Conservation (phyloP, 2,797 vertebrate genomes). For the Muscicapa striata region DNA sequence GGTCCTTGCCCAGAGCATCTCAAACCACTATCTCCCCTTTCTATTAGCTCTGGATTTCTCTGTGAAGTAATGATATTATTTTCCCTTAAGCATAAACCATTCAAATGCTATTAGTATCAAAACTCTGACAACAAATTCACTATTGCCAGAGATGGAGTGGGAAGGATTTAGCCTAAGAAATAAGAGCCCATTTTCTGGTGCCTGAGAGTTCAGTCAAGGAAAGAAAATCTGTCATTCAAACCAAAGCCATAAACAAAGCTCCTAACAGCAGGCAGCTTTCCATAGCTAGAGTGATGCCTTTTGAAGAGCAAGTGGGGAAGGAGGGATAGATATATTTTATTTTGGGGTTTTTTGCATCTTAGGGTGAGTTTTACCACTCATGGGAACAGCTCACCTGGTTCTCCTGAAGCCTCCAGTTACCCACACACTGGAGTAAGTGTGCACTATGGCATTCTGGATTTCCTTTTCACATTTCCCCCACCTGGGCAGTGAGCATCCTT, state of each 20-base stretch:
- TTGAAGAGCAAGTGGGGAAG: background rate
- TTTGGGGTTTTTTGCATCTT: accelerated
- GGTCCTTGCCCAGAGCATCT: background rate
- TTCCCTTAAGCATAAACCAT: constrained; percentile 21
- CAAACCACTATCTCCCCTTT: background rate
- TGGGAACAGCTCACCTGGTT: background rate
- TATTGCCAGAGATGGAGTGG: background rate
- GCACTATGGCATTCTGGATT: background rate
- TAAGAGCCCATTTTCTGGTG: background rate
- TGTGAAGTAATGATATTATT: background rate
- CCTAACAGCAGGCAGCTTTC: background rate
- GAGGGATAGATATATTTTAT: background rate
- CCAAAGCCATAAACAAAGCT: background rate
- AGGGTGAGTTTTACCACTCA: background rate
- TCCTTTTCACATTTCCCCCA: background rate
- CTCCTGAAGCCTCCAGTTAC: background rate
- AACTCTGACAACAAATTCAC: background rate
- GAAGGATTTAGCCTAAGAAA: background rate
- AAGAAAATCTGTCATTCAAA: background rate
- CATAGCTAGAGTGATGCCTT: background rate
- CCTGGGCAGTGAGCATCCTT: background rate
- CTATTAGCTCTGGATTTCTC: constrained; percentile 1
- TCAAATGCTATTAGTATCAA: constrained; percentile 8
- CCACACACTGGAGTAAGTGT: accelerated
- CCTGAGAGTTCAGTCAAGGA: background rate